A percentile compares a stretch with the other conserved stretches of the same genome.
These are phyloP conservation scores for Misgurnus mizolepis DNA, from an alignment of 2,113 vertebrate species.

Conservation along the genomic window DNA sequence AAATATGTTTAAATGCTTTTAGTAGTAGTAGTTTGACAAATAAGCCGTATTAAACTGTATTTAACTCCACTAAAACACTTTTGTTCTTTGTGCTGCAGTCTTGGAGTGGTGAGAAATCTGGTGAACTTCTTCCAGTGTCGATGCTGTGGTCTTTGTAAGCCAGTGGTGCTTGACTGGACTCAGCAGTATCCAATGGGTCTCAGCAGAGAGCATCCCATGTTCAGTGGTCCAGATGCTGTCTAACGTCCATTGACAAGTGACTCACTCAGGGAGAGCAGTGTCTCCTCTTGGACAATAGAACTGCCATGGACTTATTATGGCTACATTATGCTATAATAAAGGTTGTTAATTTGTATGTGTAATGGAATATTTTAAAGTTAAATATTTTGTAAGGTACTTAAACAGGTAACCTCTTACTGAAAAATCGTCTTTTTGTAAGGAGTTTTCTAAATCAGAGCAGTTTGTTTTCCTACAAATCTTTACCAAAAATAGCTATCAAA, in stretches of 20 bases:
- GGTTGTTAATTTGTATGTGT: conserved; percentile 4
- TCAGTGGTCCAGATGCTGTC: conserved; percentile 77
- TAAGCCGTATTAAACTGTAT: too few relatives aligned
- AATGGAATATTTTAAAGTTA: conserved; percentile 34
- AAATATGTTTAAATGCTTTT: too few relatives aligned
- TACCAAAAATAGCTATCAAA: background rate
- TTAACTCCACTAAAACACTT: background rate
- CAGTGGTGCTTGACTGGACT: conserved; percentile 85
- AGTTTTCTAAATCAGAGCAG: background rate
- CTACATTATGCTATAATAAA: background rate
- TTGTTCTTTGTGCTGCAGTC: conserved; percentile 68
- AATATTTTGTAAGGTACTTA: conserved; percentile 32
- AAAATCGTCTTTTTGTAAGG: too few relatives aligned
- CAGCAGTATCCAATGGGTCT: conserved; percentile 80
- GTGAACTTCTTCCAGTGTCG: conserved; percentile 89
- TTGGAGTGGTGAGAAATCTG: conserved; percentile 86
- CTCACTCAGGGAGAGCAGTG: conserved; percentile 42
- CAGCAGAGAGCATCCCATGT: conserved; percentile 69
- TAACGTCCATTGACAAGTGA: conserved; percentile 63
- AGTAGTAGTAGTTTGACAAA: too few relatives aligned
- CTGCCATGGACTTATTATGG: background rate
- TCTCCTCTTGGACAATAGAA: background rate
- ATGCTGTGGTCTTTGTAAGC: conserved; percentile 88
- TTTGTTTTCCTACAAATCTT: background rate
- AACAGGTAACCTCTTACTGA: too few relatives aligned